Percentiles rank a stretch among this genome's conserved stretches.
Conservation (phyloP, 2,113 vertebrate genomes). For the Recurvirostra avosetta region DNA sequence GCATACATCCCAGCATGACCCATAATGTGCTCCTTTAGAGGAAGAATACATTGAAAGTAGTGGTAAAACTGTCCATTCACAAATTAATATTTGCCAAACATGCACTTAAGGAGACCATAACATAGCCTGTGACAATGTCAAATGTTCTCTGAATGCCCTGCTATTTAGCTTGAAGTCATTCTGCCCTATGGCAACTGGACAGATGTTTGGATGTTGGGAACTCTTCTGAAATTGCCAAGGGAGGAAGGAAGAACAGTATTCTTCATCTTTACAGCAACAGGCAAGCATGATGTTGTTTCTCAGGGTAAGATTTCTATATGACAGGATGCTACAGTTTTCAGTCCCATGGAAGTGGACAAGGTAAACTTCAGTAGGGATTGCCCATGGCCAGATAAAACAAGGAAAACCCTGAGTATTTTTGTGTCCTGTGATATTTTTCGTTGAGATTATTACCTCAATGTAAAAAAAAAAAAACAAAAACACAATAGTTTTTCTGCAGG, state of each 20-base stretch:
- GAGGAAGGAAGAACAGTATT: not conserved
- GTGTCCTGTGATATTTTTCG: not conserved
- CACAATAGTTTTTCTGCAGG: not conserved
- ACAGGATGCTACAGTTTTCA: not conserved
- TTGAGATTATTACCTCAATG: not conserved
- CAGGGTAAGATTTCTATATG: not conserved
- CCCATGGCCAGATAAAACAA: not conserved
- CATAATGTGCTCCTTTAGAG: not conserved
- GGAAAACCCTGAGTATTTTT: not conserved
- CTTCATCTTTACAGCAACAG: not conserved
- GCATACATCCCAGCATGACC: not conserved
- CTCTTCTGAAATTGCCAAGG: not conserved
- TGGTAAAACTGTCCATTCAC: not conserved
- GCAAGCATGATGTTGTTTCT: not conserved
- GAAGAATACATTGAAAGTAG: not conserved
- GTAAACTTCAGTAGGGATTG: not conserved
- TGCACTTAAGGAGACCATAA: accelerated
- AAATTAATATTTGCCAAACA: not conserved
- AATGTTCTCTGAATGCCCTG: not conserved
- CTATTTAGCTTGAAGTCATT: not conserved
- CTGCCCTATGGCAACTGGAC: not conserved
- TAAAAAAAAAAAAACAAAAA: not conserved
- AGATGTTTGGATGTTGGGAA: not conserved
- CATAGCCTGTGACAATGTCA: not conserved
- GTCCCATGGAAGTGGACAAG: not conserved